Evolutionary conservation across 2,113 vertebrate genomes (phyloP), one percentile per base, ranked within the genome.

Genomic region (Egretta garzetta): DNA sequence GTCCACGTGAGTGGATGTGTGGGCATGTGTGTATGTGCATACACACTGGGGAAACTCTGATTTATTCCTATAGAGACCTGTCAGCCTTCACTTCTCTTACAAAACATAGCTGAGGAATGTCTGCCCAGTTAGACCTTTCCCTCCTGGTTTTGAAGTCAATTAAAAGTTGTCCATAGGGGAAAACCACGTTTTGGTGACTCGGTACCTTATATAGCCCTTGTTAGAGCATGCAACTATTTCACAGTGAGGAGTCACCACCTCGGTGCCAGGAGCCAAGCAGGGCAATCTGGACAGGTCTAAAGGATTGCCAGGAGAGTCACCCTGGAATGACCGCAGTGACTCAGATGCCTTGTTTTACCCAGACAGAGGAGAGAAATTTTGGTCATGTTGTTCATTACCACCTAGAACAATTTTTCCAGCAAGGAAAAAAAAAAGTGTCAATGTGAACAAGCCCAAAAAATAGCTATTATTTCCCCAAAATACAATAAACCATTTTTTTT

Each of bases 231-330:
- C 12, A 62, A 32, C 5, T 58, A 17, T 41, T 93, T 70, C 50
- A 41, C 5, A 22, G 27, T 1, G 2, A 24, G 32, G 28, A 90
- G 49, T 72, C 41, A 68, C n/a, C 2, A 2, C 52, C n/a, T 81
- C 0, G 0, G 8, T 71, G 41, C 37, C 4, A 3, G 4, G 3
- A 79, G 4, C 13, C 23, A 74, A 67, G n/a, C 8, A 41, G 43
- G 39, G 72, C 27, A 66, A 41, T 24, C 33, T n/a, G 32, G 24
- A 50, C 27, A 91, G 28, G 15, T 86, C n/a, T 77, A 45, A 83
- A 77, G 9, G 26, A 64, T 2, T 56, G n/a, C 6, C 20, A 27
- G 37, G 8, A 91, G 16, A 62, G 21, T 50, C 45, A n/a, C 7
- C 37, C 20, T 66, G 24, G 8, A 50, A 53, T 77, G 41, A 49